These are phyloP conservation scores for Micronisus gabar DNA, from an alignment of 2,113 vertebrate species.

Conservation along the genomic window DNA sequence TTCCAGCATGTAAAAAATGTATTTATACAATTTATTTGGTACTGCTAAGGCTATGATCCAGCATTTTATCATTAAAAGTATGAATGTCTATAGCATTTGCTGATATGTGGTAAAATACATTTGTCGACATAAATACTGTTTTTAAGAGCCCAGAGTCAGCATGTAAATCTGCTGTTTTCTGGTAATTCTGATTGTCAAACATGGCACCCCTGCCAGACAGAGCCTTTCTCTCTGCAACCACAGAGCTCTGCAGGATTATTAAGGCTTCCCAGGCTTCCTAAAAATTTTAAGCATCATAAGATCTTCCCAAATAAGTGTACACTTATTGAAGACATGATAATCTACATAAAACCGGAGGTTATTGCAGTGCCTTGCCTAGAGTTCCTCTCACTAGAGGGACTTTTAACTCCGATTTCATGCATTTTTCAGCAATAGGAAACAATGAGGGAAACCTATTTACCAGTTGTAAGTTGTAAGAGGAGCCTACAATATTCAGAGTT, in stretches of 20 bases:
- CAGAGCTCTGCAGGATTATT: not conserved
- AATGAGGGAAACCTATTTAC: not conserved
- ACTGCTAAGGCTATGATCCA: not conserved
- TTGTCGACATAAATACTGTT: not conserved
- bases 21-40: not conserved
- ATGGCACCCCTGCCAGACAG: not conserved
- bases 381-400: not conserved
- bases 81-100: not conserved
- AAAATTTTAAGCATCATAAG: not conserved
- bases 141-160: not conserved
- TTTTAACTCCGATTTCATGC: not conserved
- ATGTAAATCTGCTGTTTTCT: not conserved
- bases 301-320: not conserved
- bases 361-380: not conserved
- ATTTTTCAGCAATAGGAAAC: not conserved
- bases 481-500: not conserved
- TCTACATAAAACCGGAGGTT: not conserved
- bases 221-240: not conserved
- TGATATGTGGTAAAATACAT: not conserved
- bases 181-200: not conserved
- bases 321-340: not conserved
- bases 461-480: not conserved
- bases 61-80: not conserved
- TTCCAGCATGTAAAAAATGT: not conserved
- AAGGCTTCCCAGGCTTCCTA: not conserved